Evolutionary conservation across 2,113 vertebrate species (phyloP), one percentile per base, ranked within the genome.

Genomic region (Beaufortia kweichowensis): DNA sequence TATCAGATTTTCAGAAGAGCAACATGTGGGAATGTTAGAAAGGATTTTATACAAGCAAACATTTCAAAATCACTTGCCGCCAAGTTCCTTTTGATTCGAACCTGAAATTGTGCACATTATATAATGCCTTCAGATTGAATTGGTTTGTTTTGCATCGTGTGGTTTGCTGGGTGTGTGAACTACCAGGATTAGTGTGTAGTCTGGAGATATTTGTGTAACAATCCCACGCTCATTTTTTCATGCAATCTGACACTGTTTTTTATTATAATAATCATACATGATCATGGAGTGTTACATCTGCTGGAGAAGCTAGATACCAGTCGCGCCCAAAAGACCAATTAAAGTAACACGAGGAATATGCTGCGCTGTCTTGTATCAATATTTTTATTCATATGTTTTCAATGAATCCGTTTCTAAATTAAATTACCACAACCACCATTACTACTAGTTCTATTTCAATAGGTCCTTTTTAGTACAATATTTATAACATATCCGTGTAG

Each of bases 21-120:
- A 68, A 24, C 65, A 69, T 68, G 48, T 62, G 56, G 39, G 59
- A 43, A 55, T 23, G 39, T 65, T 79, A 48, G 28, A 33, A 61
- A 65, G 24, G 19, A 71, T 65, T 43, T 60, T 72, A 78, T 19
- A 61, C 21, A 82, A 79, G 81, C 50, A 76, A 77, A 71, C 56
- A 6, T 15, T 10, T 55, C 12, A 26, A 69, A 43, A 26, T 41
- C 35, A n/a, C 35, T 19, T 53, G 23, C 75, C 39, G 71, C 59
- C 63, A 57, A 57, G 46, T 10, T 14, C 26, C 56, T 46, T 77
- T 65, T 70, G 39, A 56, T 31, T 24, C 19, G 1, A 68, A 56
- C n/a, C 69, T 12, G 68, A 53, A 59, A 31, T 12, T 77, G 63
- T 55, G 35, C 39, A n/a, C 55, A 75, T 77, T 79, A 50, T 43